Base-by-base conservation (phyloP, 1,140 invertebrate genomes). In the Drosophila kepulauana region DNA sequence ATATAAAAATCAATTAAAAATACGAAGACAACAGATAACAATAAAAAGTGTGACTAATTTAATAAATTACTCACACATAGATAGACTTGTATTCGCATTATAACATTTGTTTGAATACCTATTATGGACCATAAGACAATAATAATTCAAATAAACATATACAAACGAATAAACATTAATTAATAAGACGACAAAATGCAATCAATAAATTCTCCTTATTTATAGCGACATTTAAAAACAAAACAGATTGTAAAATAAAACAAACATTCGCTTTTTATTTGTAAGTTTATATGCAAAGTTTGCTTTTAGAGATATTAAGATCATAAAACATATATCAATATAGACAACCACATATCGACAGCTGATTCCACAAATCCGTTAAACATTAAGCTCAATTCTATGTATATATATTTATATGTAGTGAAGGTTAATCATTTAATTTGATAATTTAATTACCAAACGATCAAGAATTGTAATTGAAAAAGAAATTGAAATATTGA, bases 81-180 rank as follows among this genome's bases (percentile, higher is more conserved):
- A 54, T 54, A 54, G 51, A 54, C 30, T 54, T 54, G 51, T 54
- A 54, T 35, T 54, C n/a, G 51, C 28, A 54, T 33, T 54, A 8
- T 15, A 28, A 33, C 28, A 54, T 35, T 54, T 15, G 30, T 54
- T 54, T 54, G 51, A 54, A 54, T 57, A 41, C 7, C 15, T 41
- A 41, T 57, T 41, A 57, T 41, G 54, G 35, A 57, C 54, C 54
- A 57, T 57, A 57, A 41, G 54, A 57, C 54, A 57, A 57, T 57
- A 57, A 57, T 35, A 54, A 13, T 33, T 15, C 51, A 54, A 15
- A 54, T 54, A 54, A 35, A 51, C 10, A 3, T 51, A 33, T 49
- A 30, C 38, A 45, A 46, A 59, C 20, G 54, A 41, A 13, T 38
- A 11, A 13, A 30, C 10, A 20, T 45, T 25, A 54, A 54, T 20